These are phyloP conservation scores for Metopia argyrocephala DNA, from an alignment of 2,888 invertebrate genomes.

Conservation along the genomic window DNA sequence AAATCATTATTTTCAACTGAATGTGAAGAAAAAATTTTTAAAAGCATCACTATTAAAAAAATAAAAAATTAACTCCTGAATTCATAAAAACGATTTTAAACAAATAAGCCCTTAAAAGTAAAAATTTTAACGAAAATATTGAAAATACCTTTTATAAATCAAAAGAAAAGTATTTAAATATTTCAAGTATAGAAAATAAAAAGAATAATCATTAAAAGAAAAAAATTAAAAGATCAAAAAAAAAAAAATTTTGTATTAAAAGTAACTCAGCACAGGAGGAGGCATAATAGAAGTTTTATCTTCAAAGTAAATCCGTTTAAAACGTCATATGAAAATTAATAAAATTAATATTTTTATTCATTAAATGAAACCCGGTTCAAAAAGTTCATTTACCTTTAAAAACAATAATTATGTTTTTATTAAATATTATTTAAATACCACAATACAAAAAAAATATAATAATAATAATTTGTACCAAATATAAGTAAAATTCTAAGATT, in stretches of 20 bases:
- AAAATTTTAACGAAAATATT: no score
- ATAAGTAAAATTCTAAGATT: not conserved
- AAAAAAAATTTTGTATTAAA: not conserved
- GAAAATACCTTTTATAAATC: no score
- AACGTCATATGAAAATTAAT: not conserved
- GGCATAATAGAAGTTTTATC: no score
- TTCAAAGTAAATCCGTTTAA: not conserved
- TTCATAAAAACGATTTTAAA: no score
- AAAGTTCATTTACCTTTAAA: conserved; percentile 35
- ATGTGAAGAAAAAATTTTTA: no score
- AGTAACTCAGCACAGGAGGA: no score
- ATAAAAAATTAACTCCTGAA: no score
- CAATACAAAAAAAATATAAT: not conserved
- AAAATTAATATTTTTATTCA: not conserved
- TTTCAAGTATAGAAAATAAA: not conserved
- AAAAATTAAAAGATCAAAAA: not conserved
- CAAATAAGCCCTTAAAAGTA: no score
- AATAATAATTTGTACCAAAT: not conserved
- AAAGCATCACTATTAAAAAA: no score
- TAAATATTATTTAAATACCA: not conserved
- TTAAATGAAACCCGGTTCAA: not conserved
- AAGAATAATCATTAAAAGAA: not conserved
- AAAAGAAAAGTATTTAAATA: no score
- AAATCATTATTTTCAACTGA: no score
- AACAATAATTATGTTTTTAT: not conserved